Conservation (phyloP, 1,140 invertebrate species). For the Batillaria attramentaria region DNA sequence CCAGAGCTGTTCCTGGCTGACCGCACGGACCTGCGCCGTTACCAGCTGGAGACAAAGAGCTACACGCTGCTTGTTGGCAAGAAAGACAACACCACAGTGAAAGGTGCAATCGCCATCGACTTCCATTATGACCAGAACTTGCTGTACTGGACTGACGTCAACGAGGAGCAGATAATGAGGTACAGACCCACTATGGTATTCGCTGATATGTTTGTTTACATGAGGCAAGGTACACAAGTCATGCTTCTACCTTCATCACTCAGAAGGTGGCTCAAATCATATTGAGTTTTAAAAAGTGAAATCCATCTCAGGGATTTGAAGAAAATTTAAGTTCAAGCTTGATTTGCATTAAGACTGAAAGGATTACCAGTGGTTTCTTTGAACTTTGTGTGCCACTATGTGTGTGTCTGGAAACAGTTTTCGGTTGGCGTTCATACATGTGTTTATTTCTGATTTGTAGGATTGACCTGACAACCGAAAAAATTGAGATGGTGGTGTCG, state of each 20-base stretch:
- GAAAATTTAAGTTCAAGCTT: no score
- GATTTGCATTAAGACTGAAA: no score
- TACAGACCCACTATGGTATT: conserved; percentile 28
- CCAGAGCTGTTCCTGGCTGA: conserved; percentile 65
- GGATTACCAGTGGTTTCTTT: background rate
- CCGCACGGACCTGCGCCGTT: conserved; percentile 62
- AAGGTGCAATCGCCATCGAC: conserved; percentile 73
- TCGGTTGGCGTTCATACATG: background rate
- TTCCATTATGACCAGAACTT: conserved; percentile 86
- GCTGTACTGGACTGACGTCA: conserved; percentile 96
- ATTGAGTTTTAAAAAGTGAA: no score
- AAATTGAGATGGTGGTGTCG: conserved; percentile 31
- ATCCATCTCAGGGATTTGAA: no score
- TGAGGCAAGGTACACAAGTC: background rate
- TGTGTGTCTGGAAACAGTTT: no score
- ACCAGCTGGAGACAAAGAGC: conserved; percentile 39
- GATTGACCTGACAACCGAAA: conserved; percentile 9
- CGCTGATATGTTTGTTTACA: background rate
- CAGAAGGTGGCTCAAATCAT: no score
- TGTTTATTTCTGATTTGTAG: no score
- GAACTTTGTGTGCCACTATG: background rate
- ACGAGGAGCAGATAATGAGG: conserved; percentile 89
- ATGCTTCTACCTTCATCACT: no score
- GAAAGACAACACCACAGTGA: conserved; percentile 50
- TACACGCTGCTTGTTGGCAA: conserved; percentile 51